These are phyloP conservation scores for Chydorus sphaericus DNA, from an alignment of 2,888 invertebrate species.

Conservation along the genomic window DNA sequence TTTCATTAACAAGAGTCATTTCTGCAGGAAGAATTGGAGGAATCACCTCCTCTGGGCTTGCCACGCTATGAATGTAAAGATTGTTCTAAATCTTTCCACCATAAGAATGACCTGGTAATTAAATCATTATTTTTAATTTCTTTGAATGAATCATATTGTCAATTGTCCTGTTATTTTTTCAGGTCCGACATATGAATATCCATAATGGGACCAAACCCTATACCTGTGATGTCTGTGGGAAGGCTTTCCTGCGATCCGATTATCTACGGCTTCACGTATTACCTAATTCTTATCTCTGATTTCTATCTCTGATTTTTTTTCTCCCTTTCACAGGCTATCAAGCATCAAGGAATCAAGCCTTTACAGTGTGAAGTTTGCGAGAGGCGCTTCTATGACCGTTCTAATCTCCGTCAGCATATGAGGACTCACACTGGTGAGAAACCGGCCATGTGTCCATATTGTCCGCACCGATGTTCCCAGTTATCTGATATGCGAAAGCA, in stretches of 20 bases:
- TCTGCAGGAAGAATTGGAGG: too few species aligned
- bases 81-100: neutral
- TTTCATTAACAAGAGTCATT: too few species aligned
- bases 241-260: slow-evolving; percentile 54
- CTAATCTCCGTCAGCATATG: slow-evolving; percentile 49
- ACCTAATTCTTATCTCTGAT: too few species aligned
- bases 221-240: slow-evolving; percentile 44
- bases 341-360: slow-evolving; percentile 19
- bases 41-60: too few species aligned
- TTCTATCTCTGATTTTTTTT: too few species aligned
- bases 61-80: slow-evolving; percentile 1
- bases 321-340: slow-evolving; percentile 1
- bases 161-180: too few species aligned
- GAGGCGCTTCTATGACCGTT: slow-evolving; percentile 18
- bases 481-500: slow-evolving; percentile 13
- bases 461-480: slow-evolving; percentile 27
- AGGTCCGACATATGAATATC: slow-evolving; percentile 21
- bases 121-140: too few species aligned
- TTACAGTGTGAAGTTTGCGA: slow-evolving; percentile 19
- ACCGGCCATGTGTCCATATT: slow-evolving; percentile 52
- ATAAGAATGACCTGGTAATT: slow-evolving; percentile 1
- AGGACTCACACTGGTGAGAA: slow-evolving; percentile 47
- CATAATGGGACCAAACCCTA: slow-evolving; percentile 58
- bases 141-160: too few species aligned
- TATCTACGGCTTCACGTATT: slow-evolving; percentile 30